These are phyloP conservation scores for Stegostoma tigrinum DNA, from an alignment of 2,113 vertebrate species.

Conservation along the genomic window DNA sequence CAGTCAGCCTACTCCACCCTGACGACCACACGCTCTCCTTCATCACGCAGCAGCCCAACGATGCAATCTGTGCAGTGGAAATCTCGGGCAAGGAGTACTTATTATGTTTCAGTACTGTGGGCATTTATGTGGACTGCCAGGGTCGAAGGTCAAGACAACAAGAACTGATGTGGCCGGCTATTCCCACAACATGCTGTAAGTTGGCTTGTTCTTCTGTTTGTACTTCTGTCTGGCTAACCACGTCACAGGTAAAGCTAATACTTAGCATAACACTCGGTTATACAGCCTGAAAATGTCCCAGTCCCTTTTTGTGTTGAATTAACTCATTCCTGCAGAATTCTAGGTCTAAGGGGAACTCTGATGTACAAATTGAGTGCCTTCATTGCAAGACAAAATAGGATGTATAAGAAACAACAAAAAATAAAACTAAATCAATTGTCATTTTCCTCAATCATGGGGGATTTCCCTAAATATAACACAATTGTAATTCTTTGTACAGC, in stretches of 20 bases:
- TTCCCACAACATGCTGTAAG: slow-evolving; percentile 87
- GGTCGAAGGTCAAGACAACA: slow-evolving; percentile 90
- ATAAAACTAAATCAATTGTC: not conserved
- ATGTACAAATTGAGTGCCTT: not conserved
- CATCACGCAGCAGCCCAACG: slow-evolving; percentile 77
- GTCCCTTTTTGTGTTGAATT: not conserved
- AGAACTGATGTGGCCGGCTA: slow-evolving; percentile 93
- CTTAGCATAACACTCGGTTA: not conserved
- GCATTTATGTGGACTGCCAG: slow-evolving; percentile 91
- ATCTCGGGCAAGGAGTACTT: slow-evolving; percentile 92
- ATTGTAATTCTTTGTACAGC: no score
- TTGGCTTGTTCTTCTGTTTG: slow-evolving; percentile 23
- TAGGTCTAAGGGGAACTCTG: not conserved
- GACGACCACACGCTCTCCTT: slow-evolving; percentile 92
- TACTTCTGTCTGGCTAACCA: not conserved
- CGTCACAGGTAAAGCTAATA: not conserved
- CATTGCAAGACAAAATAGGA: not conserved
- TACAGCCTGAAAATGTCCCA: not conserved
- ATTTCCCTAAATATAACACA: not conserved
- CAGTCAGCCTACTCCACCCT: slow-evolving; percentile 74
- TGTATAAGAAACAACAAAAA: not conserved
- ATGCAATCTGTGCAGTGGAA: slow-evolving; percentile 91
- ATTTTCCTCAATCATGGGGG: not conserved
- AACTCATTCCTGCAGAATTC: not conserved
- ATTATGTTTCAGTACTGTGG: slow-evolving; percentile 94